Evolutionary conservation across 2,113 vertebrate genomes (phyloP).

Genomic region (Brachypteracias leptosomus): DNA sequence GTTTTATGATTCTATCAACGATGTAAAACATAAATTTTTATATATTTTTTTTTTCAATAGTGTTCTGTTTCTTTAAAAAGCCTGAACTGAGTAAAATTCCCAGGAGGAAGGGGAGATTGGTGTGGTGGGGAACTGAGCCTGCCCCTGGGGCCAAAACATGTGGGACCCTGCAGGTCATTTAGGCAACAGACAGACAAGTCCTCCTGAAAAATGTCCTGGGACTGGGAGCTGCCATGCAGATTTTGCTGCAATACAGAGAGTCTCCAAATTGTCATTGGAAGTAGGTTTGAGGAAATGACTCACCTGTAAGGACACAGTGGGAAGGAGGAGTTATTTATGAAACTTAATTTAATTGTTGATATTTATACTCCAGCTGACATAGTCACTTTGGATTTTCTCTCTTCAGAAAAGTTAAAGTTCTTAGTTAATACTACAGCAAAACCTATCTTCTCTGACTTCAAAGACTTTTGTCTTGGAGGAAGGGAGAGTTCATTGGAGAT

Average conservation of each 20-base stretch:
- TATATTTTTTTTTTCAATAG: too few relatives aligned
- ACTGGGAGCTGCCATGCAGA: not conserved
- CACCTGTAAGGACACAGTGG: conserved; percentile 6
- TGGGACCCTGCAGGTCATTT: accelerated
- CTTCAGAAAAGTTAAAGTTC: not conserved
- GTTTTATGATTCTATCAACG: not conserved
- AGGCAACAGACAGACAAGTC: not conserved
- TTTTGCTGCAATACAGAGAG: not conserved
- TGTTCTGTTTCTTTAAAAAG: not conserved
- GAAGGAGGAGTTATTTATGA: conserved; percentile 15
- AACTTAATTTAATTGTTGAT: conserved; percentile 11
- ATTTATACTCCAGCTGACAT: not conserved
- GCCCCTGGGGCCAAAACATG: not conserved
- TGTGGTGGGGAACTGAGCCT: not conserved
- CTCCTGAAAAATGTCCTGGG: not conserved
- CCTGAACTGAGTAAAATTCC: not conserved
- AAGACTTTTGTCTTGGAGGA: not conserved
- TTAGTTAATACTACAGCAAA: not conserved
- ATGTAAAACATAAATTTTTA: too few relatives aligned
- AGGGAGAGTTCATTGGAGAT: not conserved
- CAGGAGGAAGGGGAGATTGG: not conserved
- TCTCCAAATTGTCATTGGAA: not conserved
- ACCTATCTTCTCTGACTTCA: not conserved
- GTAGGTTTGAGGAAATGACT: conserved; percentile 9
- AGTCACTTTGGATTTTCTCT: not conserved